Percentiles rank a stretch among this genome's conserved stretches.
These are phyloP conservation scores for Aleadryas rufinucha DNA, from an alignment of 2,113 vertebrate species.

Conservation along the genomic window DNA sequence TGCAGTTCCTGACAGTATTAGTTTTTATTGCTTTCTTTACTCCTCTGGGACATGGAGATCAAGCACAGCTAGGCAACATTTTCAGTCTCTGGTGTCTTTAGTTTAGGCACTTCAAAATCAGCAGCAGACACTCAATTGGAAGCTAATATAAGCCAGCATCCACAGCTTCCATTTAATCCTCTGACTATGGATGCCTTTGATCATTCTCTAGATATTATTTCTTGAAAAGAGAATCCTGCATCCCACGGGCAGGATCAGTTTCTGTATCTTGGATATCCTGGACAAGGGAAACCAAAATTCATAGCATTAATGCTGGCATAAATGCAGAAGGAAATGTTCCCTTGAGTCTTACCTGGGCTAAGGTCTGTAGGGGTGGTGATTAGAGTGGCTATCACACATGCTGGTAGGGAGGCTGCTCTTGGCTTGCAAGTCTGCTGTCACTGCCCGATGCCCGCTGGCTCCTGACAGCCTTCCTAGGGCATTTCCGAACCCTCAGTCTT, in stretches of 20 bases:
- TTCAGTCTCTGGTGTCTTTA: not conserved
- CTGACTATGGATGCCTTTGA: not conserved
- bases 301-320: not conserved
- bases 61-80: not conserved
- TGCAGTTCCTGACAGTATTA: not conserved
- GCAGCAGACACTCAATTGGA: not conserved
- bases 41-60: not conserved
- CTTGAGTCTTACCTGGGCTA: not conserved
- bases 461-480: not conserved
- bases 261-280: not conserved
- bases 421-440: not conserved
- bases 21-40: not conserved
- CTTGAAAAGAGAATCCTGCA: not conserved
- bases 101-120: conserved; percentile 8
- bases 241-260: not conserved
- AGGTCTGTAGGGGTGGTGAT: not conserved
- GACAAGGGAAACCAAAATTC: not conserved
- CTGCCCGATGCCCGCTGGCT: accelerated
- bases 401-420: not conserved
- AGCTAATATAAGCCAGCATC: not conserved
- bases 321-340: not conserved
- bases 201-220: not conserved
- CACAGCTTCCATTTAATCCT: not conserved
- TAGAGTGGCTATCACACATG: not conserved
- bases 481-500: not conserved